Evolutionary conservation across 2,888 invertebrate genomes (phyloP).

Genomic region (Frankliniella intonsa): DNA sequence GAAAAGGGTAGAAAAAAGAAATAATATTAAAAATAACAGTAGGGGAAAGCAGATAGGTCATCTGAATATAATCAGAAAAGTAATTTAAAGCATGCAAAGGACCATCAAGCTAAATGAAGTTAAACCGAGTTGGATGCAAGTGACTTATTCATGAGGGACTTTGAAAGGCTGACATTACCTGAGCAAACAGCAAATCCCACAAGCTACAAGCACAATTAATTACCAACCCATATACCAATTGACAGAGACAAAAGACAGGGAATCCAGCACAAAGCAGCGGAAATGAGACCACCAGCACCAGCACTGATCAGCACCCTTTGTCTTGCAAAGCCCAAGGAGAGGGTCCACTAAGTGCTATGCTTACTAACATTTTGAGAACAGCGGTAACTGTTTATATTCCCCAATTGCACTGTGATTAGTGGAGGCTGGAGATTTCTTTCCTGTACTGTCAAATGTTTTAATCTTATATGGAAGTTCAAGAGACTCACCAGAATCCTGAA

Average conservation of each 20-base stretch:
- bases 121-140: too few relatives aligned
- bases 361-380: neutral
- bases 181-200: neutral
- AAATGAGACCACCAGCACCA: neutral
- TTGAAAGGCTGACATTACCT: neutral
- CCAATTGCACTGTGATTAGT: neutral
- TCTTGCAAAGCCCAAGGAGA: neutral
- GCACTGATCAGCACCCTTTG: too few relatives aligned
- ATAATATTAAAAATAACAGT: too few relatives aligned
- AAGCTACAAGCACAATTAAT: neutral
- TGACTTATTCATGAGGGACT: too few relatives aligned
- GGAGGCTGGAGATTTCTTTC: neutral
- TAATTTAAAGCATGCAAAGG: too few relatives aligned
- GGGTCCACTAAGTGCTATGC: neutral
- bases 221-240: neutral
- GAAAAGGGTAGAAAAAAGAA: too few relatives aligned
- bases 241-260: neutral
- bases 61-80: too few relatives aligned
- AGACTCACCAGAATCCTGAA: constrained; percentile 23
- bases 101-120: too few relatives aligned
- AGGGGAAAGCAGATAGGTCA: too few relatives aligned
- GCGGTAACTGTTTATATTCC: neutral
- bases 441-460: neutral
- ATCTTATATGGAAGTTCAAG: constrained; percentile 12
- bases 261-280: neutral